Evolutionary conservation across 2,797 vertebrate species (phyloP).

Genomic region (Malurus splendens): DNA sequence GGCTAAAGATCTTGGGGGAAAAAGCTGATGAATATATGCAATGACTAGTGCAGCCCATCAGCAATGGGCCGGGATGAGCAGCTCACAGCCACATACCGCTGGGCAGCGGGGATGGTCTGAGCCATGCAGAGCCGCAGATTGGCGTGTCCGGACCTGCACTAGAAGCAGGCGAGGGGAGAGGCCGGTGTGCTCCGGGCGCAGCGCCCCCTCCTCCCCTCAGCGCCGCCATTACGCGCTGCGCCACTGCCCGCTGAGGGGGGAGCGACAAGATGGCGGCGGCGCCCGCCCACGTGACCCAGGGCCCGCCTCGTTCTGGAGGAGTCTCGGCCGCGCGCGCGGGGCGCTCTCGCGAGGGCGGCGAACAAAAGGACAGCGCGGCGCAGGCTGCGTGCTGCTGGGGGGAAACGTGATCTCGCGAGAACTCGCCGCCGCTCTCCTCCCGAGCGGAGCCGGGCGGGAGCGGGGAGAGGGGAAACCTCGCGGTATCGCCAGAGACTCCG

Average conservation of each 20-base stretch:
- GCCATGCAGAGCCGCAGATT: neutral
- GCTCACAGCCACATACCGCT: rapidly evolving
- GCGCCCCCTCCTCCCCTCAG: neutral
- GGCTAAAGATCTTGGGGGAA: rapidly evolving
- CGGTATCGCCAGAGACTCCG: neutral
- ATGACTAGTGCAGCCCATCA: rapidly evolving
- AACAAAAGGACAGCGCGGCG: neutral
- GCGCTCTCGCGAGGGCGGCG: neutral
- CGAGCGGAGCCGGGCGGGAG: neutral
- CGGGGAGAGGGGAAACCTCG: neutral
- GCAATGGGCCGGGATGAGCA: rapidly evolving
- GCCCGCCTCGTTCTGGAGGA: neutral
- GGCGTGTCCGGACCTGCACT: rapidly evolving
- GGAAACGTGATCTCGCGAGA: neutral
- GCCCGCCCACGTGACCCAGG: neutral
- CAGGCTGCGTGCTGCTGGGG: neutral
- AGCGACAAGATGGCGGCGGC: neutral
- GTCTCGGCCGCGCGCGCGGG: neutral
- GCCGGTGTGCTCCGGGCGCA: rapidly evolving
- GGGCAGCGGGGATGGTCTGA: rapidly evolving
- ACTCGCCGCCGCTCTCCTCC: neutral
- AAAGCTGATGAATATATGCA: rapidly evolving
- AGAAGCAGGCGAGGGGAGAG: rapidly evolving
- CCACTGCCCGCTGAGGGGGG: neutral
- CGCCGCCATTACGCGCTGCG: neutral